A percentile compares a stretch with the other conserved stretches of the same genome.
phyloP scores from a whole-genome alignment of 2,797 vertebrate genomes.

The Melanogrammus aeglefinus region DNA sequence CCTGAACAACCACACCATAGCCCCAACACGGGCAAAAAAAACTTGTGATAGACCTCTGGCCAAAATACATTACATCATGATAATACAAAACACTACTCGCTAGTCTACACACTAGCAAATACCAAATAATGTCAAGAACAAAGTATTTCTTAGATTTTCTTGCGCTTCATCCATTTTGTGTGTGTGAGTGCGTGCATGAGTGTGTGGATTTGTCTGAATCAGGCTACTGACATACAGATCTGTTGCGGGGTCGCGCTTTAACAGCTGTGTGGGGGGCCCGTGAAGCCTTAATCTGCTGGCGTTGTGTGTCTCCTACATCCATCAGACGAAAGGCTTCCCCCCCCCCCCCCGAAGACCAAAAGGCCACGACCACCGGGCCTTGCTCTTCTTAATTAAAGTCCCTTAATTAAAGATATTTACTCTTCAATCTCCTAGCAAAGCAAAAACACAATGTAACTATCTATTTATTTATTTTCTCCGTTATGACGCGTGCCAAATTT shows the following conservation, averaged over 20 bases:
- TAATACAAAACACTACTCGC: too few relatives aligned
- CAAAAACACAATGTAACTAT: background rate
- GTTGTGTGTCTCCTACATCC: background rate
- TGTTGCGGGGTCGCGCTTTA: background rate
- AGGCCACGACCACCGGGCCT: background rate
- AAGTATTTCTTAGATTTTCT: too few relatives aligned
- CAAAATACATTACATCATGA: background rate
- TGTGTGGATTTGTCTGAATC: background rate
- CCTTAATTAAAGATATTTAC: background rate
- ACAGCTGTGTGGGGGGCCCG: background rate
- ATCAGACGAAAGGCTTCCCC: background rate
- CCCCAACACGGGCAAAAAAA: constrained; percentile 30
- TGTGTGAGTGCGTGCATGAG: background rate
- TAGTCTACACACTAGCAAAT: too few relatives aligned
- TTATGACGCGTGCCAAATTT: too few relatives aligned
- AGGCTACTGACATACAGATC: background rate
- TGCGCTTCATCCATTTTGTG: background rate
- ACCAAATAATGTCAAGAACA: too few relatives aligned
- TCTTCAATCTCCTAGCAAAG: background rate
- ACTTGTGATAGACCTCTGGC: constrained; percentile 26
- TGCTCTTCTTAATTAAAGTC: background rate
- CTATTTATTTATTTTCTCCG: background rate
- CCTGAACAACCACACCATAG: constrained; percentile 57
- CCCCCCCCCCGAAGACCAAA: background rate
- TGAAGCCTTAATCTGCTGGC: background rate